Percentiles rank a stretch among this genome's conserved stretches.
phyloP scores from a whole-genome alignment of 2,888 invertebrate species.

The Drosophila paracracens region DNA sequence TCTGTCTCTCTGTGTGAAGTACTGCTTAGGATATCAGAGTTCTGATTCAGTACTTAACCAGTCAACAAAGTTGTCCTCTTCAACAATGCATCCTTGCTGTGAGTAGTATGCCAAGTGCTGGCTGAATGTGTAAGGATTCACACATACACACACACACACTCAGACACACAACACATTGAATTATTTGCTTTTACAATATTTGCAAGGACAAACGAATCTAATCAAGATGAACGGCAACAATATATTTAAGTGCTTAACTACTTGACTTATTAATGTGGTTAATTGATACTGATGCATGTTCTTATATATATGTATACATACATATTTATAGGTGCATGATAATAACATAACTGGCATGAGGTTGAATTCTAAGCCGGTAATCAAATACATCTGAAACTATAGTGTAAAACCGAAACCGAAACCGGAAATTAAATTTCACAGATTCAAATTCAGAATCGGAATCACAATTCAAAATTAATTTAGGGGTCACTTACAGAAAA shows the following conservation, averaged over 20 bases:
- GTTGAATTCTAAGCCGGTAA: neutral
- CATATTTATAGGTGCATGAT: neutral
- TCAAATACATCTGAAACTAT: neutral
- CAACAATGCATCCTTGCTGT: conserved; percentile 17
- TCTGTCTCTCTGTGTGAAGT: conserved; percentile 5
- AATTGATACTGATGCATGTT: conserved; percentile 5
- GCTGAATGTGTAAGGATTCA: conserved; percentile 13
- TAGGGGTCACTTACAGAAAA: neutral
- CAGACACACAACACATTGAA: conserved; percentile 7
- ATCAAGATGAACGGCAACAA: neutral
- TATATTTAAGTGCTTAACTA: conserved; percentile 1
- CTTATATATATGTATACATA: neutral
- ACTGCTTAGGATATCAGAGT: conserved; percentile 2
- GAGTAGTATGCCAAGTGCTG: conserved; percentile 19
- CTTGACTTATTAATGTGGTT: neutral
- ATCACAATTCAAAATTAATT: neutral
- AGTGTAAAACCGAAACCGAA: neutral
- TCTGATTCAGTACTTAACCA: conserved; percentile 10
- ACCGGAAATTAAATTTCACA: neutral
- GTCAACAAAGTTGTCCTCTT: neutral
- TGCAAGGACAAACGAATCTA: neutral
- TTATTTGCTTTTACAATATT: neutral
- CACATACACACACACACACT: neutral
- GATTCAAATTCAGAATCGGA: neutral
- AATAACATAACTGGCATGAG: neutral